Evolutionary conservation across 2,888 invertebrate species (phyloP).

Genomic region (Notodonta ziczac): DNA sequence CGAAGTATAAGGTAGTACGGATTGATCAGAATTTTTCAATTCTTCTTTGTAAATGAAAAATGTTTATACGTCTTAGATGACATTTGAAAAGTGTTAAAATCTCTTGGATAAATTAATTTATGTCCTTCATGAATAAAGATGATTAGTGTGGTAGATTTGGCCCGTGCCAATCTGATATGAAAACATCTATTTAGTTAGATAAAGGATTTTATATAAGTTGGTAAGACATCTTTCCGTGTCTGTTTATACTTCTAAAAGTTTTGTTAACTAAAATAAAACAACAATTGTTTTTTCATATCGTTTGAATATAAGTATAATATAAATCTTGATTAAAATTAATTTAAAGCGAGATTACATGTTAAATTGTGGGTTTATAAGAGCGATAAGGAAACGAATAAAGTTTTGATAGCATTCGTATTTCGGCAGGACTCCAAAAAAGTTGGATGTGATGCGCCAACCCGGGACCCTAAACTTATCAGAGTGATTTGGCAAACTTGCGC

Average conservation of each 20-base stretch:
- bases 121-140: background rate
- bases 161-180: too few species aligned
- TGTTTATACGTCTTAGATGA: background rate
- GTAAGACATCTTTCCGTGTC: too few species aligned
- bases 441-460: constrained; percentile 64
- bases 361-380: constrained; percentile 58
- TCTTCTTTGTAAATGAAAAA: constrained; percentile 6
- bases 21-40: constrained; percentile 8
- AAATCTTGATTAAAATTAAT: constrained; percentile 39
- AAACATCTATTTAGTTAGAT: too few species aligned
- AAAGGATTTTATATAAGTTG: too few species aligned
- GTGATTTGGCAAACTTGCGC: constrained; percentile 76
- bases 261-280: constrained; percentile 2
- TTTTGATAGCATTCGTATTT: constrained; percentile 63
- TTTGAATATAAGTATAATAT: constrained; percentile 22
- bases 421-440: constrained; percentile 76
- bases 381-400: constrained; percentile 61
- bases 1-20: background rate
- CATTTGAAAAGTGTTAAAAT: background rate
- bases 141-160: too few species aligned
- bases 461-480: constrained; percentile 67
- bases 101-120: background rate
- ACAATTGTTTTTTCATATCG: constrained; percentile 15
- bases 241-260: background rate
- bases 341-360: constrained; percentile 31